Evolutionary conservation across 2,113 vertebrate species (phyloP).

Genomic region (Burhinus bistriatus): DNA sequence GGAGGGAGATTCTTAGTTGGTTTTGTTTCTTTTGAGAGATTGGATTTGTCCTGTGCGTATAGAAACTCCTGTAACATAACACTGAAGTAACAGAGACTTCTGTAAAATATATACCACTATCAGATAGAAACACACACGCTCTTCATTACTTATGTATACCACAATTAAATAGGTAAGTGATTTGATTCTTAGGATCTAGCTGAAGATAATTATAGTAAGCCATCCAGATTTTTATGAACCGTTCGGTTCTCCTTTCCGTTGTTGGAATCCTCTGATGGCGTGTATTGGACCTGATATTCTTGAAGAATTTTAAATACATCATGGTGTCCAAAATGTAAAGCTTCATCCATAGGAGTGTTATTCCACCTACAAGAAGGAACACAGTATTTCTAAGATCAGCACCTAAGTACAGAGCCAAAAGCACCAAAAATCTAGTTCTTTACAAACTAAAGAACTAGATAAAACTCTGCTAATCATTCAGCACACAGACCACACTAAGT

Average conservation of each 20-base stretch:
- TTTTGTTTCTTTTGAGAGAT: conserved; percentile 69
- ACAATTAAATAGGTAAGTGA: conserved; percentile 73
- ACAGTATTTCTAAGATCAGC: not conserved
- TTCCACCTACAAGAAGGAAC: conserved; percentile 84
- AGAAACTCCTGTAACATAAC: conserved; percentile 77
- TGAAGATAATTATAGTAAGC: conserved; percentile 80
- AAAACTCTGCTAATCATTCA: too few relatives aligned
- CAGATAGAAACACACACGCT: conserved; percentile 78
- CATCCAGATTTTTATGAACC: conserved; percentile 93
- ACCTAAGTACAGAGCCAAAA: not conserved
- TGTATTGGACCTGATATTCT: conserved; percentile 92
- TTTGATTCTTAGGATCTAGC: conserved; percentile 57
- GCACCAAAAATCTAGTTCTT: not conserved
- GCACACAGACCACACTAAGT: not conserved
- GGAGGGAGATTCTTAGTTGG: conserved; percentile 73
- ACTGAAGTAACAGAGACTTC: conserved; percentile 76
- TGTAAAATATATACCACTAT: conserved; percentile 78
- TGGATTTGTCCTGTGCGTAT: conserved; percentile 75
- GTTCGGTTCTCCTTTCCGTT: conserved; percentile 80
- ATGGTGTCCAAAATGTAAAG: conserved; percentile 96
- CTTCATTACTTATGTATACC: conserved; percentile 71
- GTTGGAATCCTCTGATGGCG: conserved; percentile 77
- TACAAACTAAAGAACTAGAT: too few relatives aligned
- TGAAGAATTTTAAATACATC: conserved; percentile 95
- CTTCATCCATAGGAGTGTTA: conserved; percentile 97